These are phyloP conservation scores for Drosophila eohydei DNA, from an alignment of 2,888 invertebrate genomes.

Conservation along the genomic window DNA sequence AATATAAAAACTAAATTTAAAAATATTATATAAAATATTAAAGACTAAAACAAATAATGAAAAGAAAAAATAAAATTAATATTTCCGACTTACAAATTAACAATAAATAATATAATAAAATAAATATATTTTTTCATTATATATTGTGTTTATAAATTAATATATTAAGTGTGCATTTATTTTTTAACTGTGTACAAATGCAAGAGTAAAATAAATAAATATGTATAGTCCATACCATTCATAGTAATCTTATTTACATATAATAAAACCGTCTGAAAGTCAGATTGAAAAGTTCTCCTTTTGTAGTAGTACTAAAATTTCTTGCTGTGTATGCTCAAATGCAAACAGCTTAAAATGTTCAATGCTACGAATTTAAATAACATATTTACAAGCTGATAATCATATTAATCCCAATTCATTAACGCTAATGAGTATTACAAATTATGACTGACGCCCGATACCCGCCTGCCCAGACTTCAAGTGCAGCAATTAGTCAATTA, in stretches of 20 bases:
- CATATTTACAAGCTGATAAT: background rate
- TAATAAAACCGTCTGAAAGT: background rate
- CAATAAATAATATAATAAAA: too few species aligned
- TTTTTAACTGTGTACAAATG: background rate
- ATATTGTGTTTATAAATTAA: background rate
- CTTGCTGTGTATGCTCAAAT: background rate
- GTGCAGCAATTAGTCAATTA: constrained; percentile 9
- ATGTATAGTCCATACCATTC: background rate
- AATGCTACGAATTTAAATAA: constrained; percentile 20
- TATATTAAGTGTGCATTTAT: too few species aligned
- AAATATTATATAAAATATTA: too few species aligned
- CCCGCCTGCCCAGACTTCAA: background rate
- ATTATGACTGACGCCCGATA: background rate
- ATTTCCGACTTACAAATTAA: too few species aligned
- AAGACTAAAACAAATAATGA: too few species aligned
- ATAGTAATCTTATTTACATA: background rate
- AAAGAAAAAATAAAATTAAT: too few species aligned
- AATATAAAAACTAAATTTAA: too few species aligned
- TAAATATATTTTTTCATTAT: background rate
- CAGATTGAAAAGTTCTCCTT: background rate
- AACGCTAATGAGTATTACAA: background rate
- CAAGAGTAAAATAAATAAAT: background rate
- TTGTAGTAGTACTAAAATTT: background rate
- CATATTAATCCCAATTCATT: constrained; percentile 1
- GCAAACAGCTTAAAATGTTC: constrained; percentile 7